Evolutionary conservation across 2,888 invertebrate genomes (phyloP).

Genomic region (Chymomyza caudatula): DNA sequence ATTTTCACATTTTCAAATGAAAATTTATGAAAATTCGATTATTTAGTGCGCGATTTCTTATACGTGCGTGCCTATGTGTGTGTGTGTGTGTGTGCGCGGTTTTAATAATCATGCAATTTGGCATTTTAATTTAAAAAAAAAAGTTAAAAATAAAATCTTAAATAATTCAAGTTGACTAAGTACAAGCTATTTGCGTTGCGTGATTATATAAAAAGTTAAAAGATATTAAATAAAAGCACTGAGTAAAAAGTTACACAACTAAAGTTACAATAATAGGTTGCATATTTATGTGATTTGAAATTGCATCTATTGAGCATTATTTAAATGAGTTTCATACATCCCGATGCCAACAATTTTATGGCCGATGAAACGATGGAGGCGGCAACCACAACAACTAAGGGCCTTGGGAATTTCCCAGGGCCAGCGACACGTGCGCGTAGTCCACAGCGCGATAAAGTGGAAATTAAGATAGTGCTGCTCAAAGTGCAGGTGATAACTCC

Average conservation of each 20-base stretch:
- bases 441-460: conserved; percentile 35
- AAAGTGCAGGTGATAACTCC: conserved; percentile 56
- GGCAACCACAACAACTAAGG: not conserved
- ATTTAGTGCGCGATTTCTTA: too few relatives aligned
- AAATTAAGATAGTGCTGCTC: conserved; percentile 63
- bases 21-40: not conserved
- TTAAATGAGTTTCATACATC: conserved; percentile 64
- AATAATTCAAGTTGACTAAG: conserved; percentile 4
- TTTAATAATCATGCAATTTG: not conserved
- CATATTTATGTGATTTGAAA: too few relatives aligned
- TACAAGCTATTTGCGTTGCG: not conserved
- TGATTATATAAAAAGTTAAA: conserved; percentile 46
- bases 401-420: conserved; percentile 9
- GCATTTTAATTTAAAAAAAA: not conserved
- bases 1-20: not conserved
- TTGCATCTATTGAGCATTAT: not conserved
- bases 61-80: too few relatives aligned
- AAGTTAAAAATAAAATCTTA: not conserved
- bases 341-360: conserved; percentile 47
- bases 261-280: not conserved
- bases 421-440: not conserved
- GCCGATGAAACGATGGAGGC: not conserved
- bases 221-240: conserved; percentile 1
- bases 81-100: not conserved
- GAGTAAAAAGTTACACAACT: conserved; percentile 40